These are phyloP conservation scores for Zygaena filipendulae DNA, from an alignment of 2,888 invertebrate genomes.

Conservation along the genomic window DNA sequence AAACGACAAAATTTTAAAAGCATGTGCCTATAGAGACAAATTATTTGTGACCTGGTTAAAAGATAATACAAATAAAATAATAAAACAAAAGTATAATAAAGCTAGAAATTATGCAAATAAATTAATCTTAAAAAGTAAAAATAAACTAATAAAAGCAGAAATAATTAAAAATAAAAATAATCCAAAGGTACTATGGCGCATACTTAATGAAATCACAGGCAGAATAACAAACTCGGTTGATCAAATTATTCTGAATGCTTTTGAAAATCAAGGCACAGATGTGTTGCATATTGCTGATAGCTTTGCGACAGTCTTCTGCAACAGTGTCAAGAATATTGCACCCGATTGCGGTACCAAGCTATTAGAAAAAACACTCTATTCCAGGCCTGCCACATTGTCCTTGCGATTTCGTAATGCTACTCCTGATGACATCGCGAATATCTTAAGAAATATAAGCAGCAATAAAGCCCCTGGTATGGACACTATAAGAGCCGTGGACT, in stretches of 20 bases:
- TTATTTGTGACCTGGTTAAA: slow-evolving; percentile 14
- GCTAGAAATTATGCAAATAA: slow-evolving; percentile 8
- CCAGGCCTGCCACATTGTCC: too few species aligned
- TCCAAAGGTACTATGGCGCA: slow-evolving; percentile 6
- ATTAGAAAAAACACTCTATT: neutral
- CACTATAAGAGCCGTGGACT: slow-evolving; percentile 7
- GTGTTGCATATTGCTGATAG: slow-evolving; percentile 4
- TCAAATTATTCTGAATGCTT: slow-evolving; percentile 6
- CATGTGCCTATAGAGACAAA: slow-evolving; percentile 12
- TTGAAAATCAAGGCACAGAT: neutral
- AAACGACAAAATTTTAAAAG: slow-evolving; percentile 9
- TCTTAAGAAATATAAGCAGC: slow-evolving; percentile 1
- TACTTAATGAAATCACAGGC: slow-evolving; percentile 9
- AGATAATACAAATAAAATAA: slow-evolving; percentile 9
- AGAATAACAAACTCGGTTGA: slow-evolving; percentile 7
- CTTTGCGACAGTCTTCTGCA: too few species aligned
- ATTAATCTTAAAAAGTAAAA: slow-evolving; percentile 3
- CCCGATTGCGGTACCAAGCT: neutral
- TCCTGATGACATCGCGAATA: neutral
- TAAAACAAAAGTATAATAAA: slow-evolving; percentile 12
- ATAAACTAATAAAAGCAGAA: slow-evolving; percentile 3
- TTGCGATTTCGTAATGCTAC: too few species aligned
- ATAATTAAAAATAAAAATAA: slow-evolving; percentile 5
- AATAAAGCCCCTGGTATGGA: slow-evolving; percentile 9
- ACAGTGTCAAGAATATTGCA: too few species aligned